These are phyloP conservation scores for Xyrichtys novacula DNA, from an alignment of 2,797 vertebrate species.

Conservation along the genomic window DNA sequence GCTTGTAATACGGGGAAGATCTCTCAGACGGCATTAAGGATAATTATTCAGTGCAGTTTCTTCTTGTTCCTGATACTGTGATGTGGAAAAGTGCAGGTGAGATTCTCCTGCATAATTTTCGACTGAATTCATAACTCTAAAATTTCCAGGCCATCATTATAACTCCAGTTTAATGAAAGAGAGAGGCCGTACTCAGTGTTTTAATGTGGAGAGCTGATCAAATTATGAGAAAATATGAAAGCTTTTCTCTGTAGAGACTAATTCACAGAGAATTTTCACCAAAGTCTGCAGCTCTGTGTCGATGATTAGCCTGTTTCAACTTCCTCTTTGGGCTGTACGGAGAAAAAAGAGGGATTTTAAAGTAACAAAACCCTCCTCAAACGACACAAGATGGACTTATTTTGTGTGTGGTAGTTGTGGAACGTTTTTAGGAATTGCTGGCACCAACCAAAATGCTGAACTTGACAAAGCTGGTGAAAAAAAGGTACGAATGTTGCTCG, in stretches of 20 bases:
- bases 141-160: background rate
- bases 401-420: no score
- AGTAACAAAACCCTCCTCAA: no score
- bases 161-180: background rate
- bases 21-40: conserved; percentile 54
- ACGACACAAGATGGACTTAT: no score
- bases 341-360: no score
- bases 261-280: background rate
- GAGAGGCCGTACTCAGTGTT: background rate
- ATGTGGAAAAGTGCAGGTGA: conserved; percentile 14
- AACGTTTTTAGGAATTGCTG: no score
- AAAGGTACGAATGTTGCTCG: no score
- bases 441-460: no score
- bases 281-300: background rate
- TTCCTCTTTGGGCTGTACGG: no score
- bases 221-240: background rate
- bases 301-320: background rate
- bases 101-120: conserved; percentile 5
- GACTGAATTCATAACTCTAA: background rate
- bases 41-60: conserved; percentile 11
- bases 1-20: conserved; percentile 53
- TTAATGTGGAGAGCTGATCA: conserved; percentile 1
- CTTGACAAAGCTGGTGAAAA: no score
- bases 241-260: background rate
- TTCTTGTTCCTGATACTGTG: conserved; percentile 23